These are phyloP conservation scores for Porites divaricata DNA, from an alignment of 92 coral and sea anemone genomes.

Conservation along the genomic window DNA sequence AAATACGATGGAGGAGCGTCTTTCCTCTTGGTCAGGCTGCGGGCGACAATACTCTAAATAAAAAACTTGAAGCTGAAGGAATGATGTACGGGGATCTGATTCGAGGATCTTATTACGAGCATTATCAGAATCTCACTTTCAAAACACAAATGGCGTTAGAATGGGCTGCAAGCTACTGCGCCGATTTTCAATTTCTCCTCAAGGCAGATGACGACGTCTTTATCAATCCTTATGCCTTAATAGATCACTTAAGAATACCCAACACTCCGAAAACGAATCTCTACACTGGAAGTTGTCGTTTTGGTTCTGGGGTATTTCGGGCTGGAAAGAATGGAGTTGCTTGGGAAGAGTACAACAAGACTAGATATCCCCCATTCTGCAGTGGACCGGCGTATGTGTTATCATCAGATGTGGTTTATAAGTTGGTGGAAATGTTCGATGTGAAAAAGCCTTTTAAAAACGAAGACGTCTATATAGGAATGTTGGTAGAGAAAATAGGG, in stretches of 20 bases:
- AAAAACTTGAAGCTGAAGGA: slow-evolving; percentile 24
- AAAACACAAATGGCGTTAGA: slow-evolving; percentile 75
- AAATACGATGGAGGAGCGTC: slow-evolving; percentile 49
- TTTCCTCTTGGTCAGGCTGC: slow-evolving; percentile 27
- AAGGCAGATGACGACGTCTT: slow-evolving; percentile 20
- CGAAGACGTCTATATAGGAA: slow-evolving; percentile 59
- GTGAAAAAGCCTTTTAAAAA: slow-evolving; percentile 39
- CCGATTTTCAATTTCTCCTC: slow-evolving; percentile 47
- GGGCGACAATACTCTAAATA: slow-evolving; percentile 9
- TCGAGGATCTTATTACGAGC: slow-evolving; percentile 39
- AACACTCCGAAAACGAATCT: slow-evolving; percentile 31
- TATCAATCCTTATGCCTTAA: slow-evolving; percentile 42
- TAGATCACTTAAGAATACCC: slow-evolving; percentile 17
- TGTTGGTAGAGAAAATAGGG: neutral
- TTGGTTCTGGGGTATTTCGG: slow-evolving; percentile 24
- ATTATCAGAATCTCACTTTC: slow-evolving; percentile 51
- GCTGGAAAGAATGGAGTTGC: slow-evolving; percentile 44
- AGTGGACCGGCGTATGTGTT: slow-evolving; percentile 61
- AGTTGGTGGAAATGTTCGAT: slow-evolving; percentile 21
- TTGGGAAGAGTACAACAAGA: slow-evolving; percentile 19
- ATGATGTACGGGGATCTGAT: slow-evolving; percentile 55
- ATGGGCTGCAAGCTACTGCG: slow-evolving; percentile 65
- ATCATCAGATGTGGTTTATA: slow-evolving; percentile 43
- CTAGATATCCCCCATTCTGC: slow-evolving; percentile 46
- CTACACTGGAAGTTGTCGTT: slow-evolving; percentile 50